Conservation (phyloP, 2,888 invertebrate species). For the Parascotia fuliginaria region DNA sequence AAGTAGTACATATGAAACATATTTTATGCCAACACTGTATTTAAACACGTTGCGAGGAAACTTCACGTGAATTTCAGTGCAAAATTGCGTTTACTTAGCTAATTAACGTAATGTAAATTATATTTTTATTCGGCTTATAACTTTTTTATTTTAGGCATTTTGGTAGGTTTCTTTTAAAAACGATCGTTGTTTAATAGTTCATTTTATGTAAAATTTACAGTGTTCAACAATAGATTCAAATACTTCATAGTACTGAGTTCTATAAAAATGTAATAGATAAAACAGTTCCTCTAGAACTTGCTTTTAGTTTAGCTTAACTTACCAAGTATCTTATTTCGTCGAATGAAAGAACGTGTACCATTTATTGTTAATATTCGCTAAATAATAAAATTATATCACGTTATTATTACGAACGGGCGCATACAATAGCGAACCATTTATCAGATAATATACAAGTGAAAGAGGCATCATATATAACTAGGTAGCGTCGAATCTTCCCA, state of each 20-base stretch:
- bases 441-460: slow-evolving; percentile 1
- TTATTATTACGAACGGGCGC: slow-evolving; percentile 8
- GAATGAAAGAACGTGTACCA: neutral
- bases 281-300: no score
- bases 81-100: neutral
- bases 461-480: neutral
- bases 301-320: no score
- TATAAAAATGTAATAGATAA: no score
- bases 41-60: neutral
- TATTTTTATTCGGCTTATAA: neutral
- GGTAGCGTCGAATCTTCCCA: slow-evolving; percentile 9
- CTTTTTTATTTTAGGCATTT: no score
- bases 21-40: slow-evolving; percentile 15
- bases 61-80: neutral
- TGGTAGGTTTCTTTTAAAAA: no score
- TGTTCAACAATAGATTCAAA: no score
- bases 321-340: neutral
- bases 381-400: slow-evolving; percentile 8
- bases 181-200: no score
- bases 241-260: no score
- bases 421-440: slow-evolving; percentile 10
- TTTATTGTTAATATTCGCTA: neutral
- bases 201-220: no score
- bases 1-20: slow-evolving; percentile 25
- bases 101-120: neutral